Conservation (phyloP, 2,797 vertebrate species). For the Sphaeramia orbicularis region DNA sequence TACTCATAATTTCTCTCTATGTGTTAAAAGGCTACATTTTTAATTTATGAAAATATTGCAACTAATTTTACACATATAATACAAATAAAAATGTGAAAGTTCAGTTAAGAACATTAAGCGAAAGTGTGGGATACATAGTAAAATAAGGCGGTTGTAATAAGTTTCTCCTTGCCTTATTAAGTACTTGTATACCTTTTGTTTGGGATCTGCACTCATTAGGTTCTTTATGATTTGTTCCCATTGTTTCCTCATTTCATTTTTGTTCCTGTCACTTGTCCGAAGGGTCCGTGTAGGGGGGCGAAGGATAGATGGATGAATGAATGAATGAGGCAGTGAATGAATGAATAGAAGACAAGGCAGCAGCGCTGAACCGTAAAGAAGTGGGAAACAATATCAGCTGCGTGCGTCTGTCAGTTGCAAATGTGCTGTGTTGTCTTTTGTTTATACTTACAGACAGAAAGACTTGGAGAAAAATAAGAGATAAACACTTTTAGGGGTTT, state of each 20-base stretch:
- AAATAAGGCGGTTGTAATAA: conserved; percentile 46
- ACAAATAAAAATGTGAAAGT: background rate
- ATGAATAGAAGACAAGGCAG: conserved; percentile 77
- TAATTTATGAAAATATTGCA: background rate
- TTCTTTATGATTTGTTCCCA: conserved; percentile 71
- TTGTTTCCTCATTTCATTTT: conserved; percentile 78
- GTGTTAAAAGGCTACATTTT: background rate
- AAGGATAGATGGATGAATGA: conserved; percentile 24
- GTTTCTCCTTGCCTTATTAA: conserved; percentile 62
- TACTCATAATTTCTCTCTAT: background rate
- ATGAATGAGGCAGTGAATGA: conserved; percentile 56
- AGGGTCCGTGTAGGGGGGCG: conserved; percentile 48
- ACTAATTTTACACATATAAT: too few species aligned
- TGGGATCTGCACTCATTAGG: conserved; percentile 60
- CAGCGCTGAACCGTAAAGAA: conserved; percentile 85
- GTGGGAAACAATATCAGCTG: conserved; percentile 90
- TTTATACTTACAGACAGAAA: conserved; percentile 77
- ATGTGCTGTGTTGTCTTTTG: conserved; percentile 85
- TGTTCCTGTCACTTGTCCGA: conserved; percentile 73
- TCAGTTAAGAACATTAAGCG: background rate
- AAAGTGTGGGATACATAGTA: conserved; percentile 23
- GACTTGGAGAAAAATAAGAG: background rate
- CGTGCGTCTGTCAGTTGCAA: conserved; percentile 87
- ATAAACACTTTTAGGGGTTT: conserved; percentile 30
- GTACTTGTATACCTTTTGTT: conserved; percentile 64